A percentile compares a stretch with the other conserved stretches of the same genome.
phyloP scores from a whole-genome alignment of 2,888 invertebrate species.

The Cremastinae sp. region DNA sequence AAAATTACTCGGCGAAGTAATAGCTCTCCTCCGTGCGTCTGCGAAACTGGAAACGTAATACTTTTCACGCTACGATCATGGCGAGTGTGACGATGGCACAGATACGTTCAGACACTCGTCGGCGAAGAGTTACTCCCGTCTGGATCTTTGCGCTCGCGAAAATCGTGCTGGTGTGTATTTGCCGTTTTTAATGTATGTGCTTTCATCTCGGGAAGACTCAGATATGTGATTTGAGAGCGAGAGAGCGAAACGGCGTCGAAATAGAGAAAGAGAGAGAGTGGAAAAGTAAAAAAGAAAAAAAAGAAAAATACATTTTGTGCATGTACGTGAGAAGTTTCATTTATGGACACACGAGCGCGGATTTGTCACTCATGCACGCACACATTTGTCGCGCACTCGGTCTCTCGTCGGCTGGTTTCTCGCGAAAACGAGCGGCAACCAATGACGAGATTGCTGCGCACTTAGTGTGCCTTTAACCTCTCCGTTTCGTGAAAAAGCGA shows the following conservation, averaged over 20 bases:
- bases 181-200: conserved; percentile 34
- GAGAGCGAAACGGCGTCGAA: too few relatives aligned
- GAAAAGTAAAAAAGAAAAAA: too few relatives aligned
- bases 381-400: conserved; percentile 30
- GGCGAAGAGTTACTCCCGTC: background rate
- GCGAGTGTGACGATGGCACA: too few relatives aligned
- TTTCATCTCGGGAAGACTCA: too few relatives aligned
- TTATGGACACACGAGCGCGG: conserved; percentile 51
- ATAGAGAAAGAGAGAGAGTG: too few relatives aligned
- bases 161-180: conserved; percentile 7
- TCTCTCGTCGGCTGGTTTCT: conserved; percentile 20
- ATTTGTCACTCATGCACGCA: conserved; percentile 49
- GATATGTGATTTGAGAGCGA: too few relatives aligned
- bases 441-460: conserved; percentile 67
- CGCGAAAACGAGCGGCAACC: conserved; percentile 51
- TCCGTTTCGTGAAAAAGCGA: conserved; percentile 55
- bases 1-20: too few relatives aligned
- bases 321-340: conserved; percentile 33
- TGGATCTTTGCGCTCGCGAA: conserved; percentile 27
- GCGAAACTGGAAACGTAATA: too few relatives aligned
- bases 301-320: too few relatives aligned
- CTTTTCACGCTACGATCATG: too few relatives aligned
- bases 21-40: too few relatives aligned
- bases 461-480: conserved; percentile 75
- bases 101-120: too few relatives aligned